Evolutionary conservation across 2,888 invertebrate genomes (phyloP).

Genomic region (Leucoptera coffeella): DNA sequence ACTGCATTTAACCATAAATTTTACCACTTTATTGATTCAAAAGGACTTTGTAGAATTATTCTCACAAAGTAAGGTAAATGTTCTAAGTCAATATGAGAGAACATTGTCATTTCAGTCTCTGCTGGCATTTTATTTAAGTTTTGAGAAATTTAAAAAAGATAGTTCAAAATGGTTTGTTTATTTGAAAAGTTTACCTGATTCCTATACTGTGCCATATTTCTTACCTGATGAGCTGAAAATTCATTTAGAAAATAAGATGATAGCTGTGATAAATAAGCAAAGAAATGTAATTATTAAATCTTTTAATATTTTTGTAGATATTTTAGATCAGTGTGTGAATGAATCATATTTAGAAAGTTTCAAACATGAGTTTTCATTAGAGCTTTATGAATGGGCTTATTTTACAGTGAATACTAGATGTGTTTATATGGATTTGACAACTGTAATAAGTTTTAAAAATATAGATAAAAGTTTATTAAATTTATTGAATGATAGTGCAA

Average conservation of each 20-base stretch:
- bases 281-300: slow-evolving; percentile 35
- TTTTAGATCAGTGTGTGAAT: too few relatives aligned
- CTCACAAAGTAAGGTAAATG: slow-evolving; percentile 28
- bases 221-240: slow-evolving; percentile 49
- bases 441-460: slow-evolving; percentile 32
- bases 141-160: slow-evolving; percentile 54
- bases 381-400: slow-evolving; percentile 71
- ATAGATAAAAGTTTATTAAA: slow-evolving; percentile 24
- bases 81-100: slow-evolving; percentile 26
- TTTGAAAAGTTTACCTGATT: slow-evolving; percentile 60
- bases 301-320: slow-evolving; percentile 31
- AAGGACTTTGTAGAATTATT: slow-evolving; percentile 42
- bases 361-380: slow-evolving; percentile 35
- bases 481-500: slow-evolving; percentile 52
- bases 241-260: slow-evolving; percentile 52
- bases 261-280: slow-evolving; percentile 44
- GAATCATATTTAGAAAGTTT: too few relatives aligned
- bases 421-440: slow-evolving; percentile 61
- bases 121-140: slow-evolving; percentile 66
- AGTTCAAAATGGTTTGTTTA: slow-evolving; percentile 59
- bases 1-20: slow-evolving; percentile 51
- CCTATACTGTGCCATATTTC: slow-evolving; percentile 65
- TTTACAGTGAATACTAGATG: slow-evolving; percentile 81
- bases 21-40: slow-evolving; percentile 50
- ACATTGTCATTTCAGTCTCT: slow-evolving; percentile 62